Evolutionary conservation across 2,113 vertebrate genomes (phyloP), one percentile per base, ranked within the genome.

Genomic region (Zosterops lateralis): DNA sequence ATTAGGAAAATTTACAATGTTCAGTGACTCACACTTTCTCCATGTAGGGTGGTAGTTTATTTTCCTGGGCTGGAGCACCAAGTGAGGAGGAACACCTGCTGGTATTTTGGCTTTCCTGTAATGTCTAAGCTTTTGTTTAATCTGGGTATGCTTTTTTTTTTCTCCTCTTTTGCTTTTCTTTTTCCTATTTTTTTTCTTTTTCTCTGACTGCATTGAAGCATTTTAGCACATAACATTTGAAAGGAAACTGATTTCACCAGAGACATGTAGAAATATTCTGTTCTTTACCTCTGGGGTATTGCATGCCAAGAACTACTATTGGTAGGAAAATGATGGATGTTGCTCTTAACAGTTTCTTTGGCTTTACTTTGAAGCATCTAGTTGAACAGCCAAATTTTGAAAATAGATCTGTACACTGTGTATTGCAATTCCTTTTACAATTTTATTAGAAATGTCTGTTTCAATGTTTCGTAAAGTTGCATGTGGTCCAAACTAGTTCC

Each of bases 1-100:
- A 75, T 94, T 93, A 83, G 48, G 94, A 79, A 93, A 95, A 97
- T 96, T 92, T 97, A 95, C 67, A 93, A 51, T 44, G 62, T 84
- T 93, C 79, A 58, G 12, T 92, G 86, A 90, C 58, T 97, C 83
- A 85, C 85, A 76, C 94, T 94, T 94, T 95, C 90, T 92, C 85
- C 64, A 93, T 94, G 75, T 44, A 84, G 81, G 22, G 21, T 64
- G 77, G 64, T 95, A 56, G 95, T 97, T 96, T 97, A 93, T 95
- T 95, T 97, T 97, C 93, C 90, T 94, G 75, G 68, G 71, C 76
- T 87, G 6, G 64, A 78, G 60, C 67, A 94, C 78, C 84, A 84
- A 97, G 64, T 36, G 50, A 60, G 57, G 65, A 68, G 62, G 92
- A 91, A 93, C 40, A 73, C 68, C 65, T 93, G 88, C 86, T 96